These are phyloP conservation scores for Arctocebus calabarensis DNA, from an alignment of 2,797 vertebrate genomes.

Conservation along the genomic window DNA sequence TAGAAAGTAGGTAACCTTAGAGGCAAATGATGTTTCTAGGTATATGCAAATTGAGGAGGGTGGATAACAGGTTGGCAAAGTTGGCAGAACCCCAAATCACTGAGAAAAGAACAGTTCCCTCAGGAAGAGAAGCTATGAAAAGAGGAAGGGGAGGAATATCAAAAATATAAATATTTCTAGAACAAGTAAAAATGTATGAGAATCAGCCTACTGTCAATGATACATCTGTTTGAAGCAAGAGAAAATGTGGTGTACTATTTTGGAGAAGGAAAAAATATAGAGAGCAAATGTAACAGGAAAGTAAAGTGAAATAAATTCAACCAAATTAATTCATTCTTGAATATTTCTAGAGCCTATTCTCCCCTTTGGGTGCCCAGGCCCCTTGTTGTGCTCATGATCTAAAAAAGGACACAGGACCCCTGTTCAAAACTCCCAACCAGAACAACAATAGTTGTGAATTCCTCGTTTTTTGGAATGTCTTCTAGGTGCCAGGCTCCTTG, in stretches of 20 bases:
- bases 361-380: neutral
- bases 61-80: neutral
- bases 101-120: neutral
- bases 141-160: neutral
- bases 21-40: neutral
- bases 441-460: neutral
- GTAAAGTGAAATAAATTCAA: conserved; percentile 28
- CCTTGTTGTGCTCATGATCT: neutral
- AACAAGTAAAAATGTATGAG: neutral
- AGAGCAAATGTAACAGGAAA: neutral
- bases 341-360: neutral
- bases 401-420: neutral
- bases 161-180: conserved; percentile 42
- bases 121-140: neutral
- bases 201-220: neutral
- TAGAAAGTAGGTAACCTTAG: neutral
- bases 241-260: conserved; percentile 33
- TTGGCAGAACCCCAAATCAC: neutral
- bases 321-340: conserved; percentile 18
- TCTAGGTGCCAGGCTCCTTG: neutral
- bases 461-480: neutral
- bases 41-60: neutral
- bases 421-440: neutral
- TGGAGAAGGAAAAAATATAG: neutral
- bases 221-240: neutral